A percentile compares a stretch with the other conserved stretches of the same genome.
phyloP scores from a whole-genome alignment of 1,140 invertebrate genomes.

The Proctacanthus coquilletti region DNA sequence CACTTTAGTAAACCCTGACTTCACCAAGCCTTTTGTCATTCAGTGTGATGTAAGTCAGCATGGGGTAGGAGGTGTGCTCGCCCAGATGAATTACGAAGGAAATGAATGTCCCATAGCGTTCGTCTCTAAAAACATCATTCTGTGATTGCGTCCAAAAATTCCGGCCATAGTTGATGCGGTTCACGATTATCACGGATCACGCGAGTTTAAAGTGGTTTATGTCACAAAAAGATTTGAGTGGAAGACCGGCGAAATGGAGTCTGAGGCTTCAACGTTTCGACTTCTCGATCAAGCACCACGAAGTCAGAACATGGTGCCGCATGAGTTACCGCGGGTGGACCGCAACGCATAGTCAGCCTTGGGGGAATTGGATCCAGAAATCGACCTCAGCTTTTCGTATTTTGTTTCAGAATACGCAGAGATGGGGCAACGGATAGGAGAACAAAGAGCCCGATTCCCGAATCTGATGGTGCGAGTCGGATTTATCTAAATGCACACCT shows the following conservation, averaged over 20 bases:
- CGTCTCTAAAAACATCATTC: slow-evolving; percentile 21
- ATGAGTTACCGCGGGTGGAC: slow-evolving; percentile 9
- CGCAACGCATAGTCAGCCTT: too few relatives aligned
- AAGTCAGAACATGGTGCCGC: slow-evolving; percentile 16
- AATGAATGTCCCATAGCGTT: slow-evolving; percentile 20
- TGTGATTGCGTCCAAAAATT: too few relatives aligned
- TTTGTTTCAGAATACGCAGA: too few relatives aligned
- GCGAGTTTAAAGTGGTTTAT: slow-evolving; percentile 16
- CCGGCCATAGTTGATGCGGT: slow-evolving; percentile 28
- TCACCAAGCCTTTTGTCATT: slow-evolving; percentile 6
- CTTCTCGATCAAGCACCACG: slow-evolving; percentile 18
- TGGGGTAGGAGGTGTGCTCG: slow-evolving; percentile 9
- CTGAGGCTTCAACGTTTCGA: slow-evolving; percentile 15
- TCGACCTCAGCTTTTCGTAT: too few relatives aligned
- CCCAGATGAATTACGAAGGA: slow-evolving; percentile 6
- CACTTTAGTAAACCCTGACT: slow-evolving; percentile 8
- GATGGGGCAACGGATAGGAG: too few relatives aligned
- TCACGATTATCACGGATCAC: slow-evolving; percentile 25
- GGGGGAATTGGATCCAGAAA: too few relatives aligned
- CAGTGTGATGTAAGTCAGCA: slow-evolving; percentile 9
- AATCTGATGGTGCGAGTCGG: too few relatives aligned
- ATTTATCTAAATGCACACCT: too few relatives aligned
- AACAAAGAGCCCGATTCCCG: too few relatives aligned
- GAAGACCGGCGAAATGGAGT: slow-evolving; percentile 17
- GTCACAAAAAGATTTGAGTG: slow-evolving; percentile 25